Conservation (phyloP, 2,888 invertebrate species). For the Tenthredo mesomela region DNA sequence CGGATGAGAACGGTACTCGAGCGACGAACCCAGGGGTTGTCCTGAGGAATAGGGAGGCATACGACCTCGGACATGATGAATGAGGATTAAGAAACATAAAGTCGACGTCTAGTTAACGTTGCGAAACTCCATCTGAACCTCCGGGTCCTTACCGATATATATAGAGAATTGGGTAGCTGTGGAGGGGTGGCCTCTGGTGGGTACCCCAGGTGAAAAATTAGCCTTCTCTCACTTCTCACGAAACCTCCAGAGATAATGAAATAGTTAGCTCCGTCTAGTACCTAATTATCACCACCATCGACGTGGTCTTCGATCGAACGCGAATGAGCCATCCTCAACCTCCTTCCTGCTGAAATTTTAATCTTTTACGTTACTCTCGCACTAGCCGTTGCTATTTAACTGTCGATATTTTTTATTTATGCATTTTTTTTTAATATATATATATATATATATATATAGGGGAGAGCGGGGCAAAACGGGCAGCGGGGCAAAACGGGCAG, state of each 20-base stretch:
- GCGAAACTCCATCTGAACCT: conserved; percentile 29
- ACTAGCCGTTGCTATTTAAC: background rate
- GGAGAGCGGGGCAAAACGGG: too few species aligned
- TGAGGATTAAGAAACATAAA: conserved; percentile 48
- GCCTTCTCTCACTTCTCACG: background rate
- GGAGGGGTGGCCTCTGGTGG: background rate
- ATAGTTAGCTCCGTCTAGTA: background rate
- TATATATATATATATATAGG: too few species aligned
- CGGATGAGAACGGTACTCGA: conserved; percentile 42
- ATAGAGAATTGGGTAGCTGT: background rate
- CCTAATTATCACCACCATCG: conserved; percentile 17
- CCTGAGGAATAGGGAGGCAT: conserved; percentile 31
- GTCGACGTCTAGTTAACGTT: conserved; percentile 43
- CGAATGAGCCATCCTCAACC: background rate
- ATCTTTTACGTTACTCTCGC: background rate
- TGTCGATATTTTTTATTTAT: background rate
- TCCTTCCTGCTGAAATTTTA: background rate
- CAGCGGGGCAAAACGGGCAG: too few species aligned
- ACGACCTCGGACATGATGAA: conserved; percentile 42
- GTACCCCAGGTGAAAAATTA: conserved; percentile 21
- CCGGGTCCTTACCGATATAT: background rate
- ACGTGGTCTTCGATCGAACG: background rate
- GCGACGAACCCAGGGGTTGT: conserved; percentile 18
- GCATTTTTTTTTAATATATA: background rate
- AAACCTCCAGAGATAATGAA: background rate